Base-by-base conservation (phyloP, 2,797 vertebrate genomes). In the Tadarida brasiliensis region DNA sequence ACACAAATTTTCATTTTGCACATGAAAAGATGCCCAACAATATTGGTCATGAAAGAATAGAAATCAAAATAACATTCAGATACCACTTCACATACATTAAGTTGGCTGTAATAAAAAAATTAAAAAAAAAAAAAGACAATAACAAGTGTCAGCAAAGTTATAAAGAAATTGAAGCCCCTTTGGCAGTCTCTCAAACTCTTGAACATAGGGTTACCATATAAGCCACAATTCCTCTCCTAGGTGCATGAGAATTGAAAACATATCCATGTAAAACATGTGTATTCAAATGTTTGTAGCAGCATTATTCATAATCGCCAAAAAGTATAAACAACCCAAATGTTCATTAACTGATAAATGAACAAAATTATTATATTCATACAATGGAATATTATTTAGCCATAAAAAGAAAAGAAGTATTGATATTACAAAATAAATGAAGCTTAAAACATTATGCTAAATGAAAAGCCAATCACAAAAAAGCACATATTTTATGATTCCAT, bases 331-430 rank as follows among this genome's bases (percentile, higher is more conserved):
- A 51, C 22, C 30, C 30, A 86, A 77, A 78, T 16, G 3, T 61
- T 20, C 61, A 68, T 49, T 93, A 95, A 73, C 19, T 81, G 81
- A 44, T 85, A 86, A 73, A 73, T 44, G 11, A 88, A 74, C 9
- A 78, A 80, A 61, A 61, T 59, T 49, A n/a, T 61, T 81, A 11
- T 61, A 30, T 5, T 1, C 44, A 80, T 44, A 57, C 17, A 78
- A 19, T 74, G 8, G 16, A 57, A 80, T 61, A 65, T 57, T 65
- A 73, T 73, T 65, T 68, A 93, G n/a, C 16, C 20, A 47, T 59
- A 68, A 61, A 59, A 81, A 74, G 6, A 61, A 85, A 39, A 84
- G 30, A 28, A 65, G 8, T 63, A 89, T 22, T 83, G 54, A 39
- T 17, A 49, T 24, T 35, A 33, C 2, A 44, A 56, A 19, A 82